Percentiles rank a stretch among this genome's conserved stretches.
phyloP scores from a whole-genome alignment of 2,797 vertebrate species.

The Melanotaenia parkinsoni region DNA sequence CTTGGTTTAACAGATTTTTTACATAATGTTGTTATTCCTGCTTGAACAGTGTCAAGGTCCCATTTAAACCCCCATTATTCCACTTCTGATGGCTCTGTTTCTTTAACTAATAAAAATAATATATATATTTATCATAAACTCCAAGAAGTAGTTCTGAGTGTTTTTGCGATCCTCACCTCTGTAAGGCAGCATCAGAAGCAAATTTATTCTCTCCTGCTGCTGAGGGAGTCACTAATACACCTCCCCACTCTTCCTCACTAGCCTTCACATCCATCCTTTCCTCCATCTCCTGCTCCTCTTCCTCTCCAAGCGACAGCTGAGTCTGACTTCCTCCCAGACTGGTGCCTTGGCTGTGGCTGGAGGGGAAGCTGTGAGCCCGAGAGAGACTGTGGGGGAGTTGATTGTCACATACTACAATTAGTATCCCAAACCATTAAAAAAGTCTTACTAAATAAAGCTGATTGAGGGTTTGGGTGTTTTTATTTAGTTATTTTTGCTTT shows the following conservation, averaged over 20 bases:
- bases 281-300: constrained; percentile 41
- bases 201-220: constrained; percentile 48
- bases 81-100: too few species aligned
- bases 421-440: too few species aligned
- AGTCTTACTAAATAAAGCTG: too few species aligned
- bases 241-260: constrained; percentile 57
- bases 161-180: constrained; percentile 55
- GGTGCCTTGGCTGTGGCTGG: constrained; percentile 48
- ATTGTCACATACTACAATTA: background rate
- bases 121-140: background rate
- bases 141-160: background rate
- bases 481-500: too few species aligned
- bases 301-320: constrained; percentile 63
- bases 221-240: constrained; percentile 26
- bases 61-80: too few species aligned
- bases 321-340: constrained; percentile 68
- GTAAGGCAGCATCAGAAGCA: constrained; percentile 43
- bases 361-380: constrained; percentile 49
- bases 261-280: constrained; percentile 31
- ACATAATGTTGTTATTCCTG: too few species aligned
- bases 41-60: too few species aligned
- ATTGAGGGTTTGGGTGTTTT: too few species aligned
- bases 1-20: too few species aligned
- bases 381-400: constrained; percentile 34
- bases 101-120: too few species aligned